Evolutionary conservation across 2,113 vertebrate genomes (phyloP).

Genomic region (Ranitomeya imitator): DNA sequence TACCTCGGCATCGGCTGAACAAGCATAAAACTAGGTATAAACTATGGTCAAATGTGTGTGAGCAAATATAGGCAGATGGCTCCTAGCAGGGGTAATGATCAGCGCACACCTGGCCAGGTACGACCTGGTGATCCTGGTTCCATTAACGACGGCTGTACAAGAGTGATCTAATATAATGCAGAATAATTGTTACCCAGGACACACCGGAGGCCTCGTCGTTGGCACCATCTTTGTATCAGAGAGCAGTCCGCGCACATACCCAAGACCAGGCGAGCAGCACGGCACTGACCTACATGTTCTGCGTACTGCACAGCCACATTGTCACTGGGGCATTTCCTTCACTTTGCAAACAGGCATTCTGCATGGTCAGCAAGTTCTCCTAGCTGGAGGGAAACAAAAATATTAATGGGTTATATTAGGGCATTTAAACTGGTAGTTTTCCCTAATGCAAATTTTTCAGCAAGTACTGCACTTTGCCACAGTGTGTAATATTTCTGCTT

Average conservation of each 20-base stretch:
- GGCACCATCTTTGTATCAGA: not conserved
- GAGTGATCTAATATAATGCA: not conserved
- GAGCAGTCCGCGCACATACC: not conserved
- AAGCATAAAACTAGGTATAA: not conserved
- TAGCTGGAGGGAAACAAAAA: not conserved
- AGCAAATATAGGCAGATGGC: constrained; percentile 27
- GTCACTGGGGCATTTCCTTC: not conserved
- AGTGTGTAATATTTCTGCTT: too few relatives aligned
- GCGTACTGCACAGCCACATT: not conserved
- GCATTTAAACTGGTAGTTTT: not conserved
- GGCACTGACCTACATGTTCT: not conserved
- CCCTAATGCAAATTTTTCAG: too few relatives aligned
- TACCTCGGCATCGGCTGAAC: not conserved
- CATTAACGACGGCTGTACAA: not conserved
- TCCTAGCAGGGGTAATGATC: not conserved
- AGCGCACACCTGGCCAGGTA: constrained; percentile 1
- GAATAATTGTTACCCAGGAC: not conserved
- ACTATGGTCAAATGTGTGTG: not conserved
- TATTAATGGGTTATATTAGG: not conserved
- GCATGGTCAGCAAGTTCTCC: not conserved
- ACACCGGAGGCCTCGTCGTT: not conserved
- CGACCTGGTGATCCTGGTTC: not conserved
- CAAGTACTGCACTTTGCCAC: too few relatives aligned
- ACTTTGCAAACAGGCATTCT: not conserved
- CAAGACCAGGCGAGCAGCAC: not conserved